Evolutionary conservation across 2,797 vertebrate species (phyloP), one percentile per base, ranked within the genome.

Genomic region (Avahi laniger): DNA sequence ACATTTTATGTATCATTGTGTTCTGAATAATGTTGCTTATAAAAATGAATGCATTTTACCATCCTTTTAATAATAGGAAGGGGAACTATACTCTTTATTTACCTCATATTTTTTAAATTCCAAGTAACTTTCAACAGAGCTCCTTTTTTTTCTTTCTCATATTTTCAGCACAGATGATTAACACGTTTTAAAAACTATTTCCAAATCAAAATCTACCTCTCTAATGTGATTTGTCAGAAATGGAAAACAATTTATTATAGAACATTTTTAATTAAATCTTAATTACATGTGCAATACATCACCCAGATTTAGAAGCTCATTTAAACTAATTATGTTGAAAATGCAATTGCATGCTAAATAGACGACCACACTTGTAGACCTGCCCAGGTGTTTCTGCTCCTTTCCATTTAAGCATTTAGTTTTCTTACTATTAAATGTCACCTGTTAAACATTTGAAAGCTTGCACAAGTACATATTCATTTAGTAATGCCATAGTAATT

Each of bases 231-330:
- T 97, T 97, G 97, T 97, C 95, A 98, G 94, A 97, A 97, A 97
- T 98, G 96, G 97, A 98, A 98, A 98, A 98, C 98, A 98, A 98
- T 98, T 98, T 98, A 98, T 98, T 98, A 98, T 93, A 96, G 98
- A 98, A 96, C 97, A 97, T 97, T 98, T 98, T 98, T 95, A 98
- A 98, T 98, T 98, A 97, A 98, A 98, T 97, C 98, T 98, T 97
- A 98, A 98, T 98, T 98, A 98, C 96, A 97, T 97, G 97, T 98
- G 97, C 98, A 95, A 96, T 89, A 78, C 89, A 97, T 94, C 72
- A 97, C 30, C 95, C 97, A 97, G 96, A 98, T 98, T 98, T 98
- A 97, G 97, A 96, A 98, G 98, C 98, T 72, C 30, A 93, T 73
- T 98, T 97, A 92, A 96, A 76, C 97, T 94, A 72, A 83, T 97